Evolutionary conservation across 2,797 vertebrate genomes (phyloP).

Genomic region (Enteromius trimaculatus): DNA sequence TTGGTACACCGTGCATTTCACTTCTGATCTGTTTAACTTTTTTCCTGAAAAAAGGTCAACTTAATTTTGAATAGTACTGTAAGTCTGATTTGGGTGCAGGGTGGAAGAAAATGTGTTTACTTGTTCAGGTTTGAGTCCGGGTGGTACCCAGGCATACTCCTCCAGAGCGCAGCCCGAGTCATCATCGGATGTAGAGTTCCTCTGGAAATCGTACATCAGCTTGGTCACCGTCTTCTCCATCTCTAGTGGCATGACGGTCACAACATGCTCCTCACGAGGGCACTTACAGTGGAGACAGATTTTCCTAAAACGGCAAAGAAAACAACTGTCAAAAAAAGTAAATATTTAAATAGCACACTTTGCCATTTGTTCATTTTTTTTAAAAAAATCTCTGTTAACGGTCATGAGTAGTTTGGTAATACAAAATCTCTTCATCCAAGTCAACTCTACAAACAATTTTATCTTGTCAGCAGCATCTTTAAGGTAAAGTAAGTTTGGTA

Average conservation of each 20-base stretch:
- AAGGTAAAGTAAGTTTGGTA: neutral
- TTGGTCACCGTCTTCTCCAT: constrained; percentile 99
- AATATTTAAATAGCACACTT: neutral
- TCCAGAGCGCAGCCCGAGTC: constrained; percentile 97
- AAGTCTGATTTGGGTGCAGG: neutral
- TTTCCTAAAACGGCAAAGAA: constrained; percentile 80
- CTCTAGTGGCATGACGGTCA: constrained; percentile 94
- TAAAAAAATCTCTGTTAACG: neutral
- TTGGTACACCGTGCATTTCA: neutral
- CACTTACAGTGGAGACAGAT: constrained; percentile 99
- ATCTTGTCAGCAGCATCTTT: neutral
- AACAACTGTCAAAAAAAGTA: neutral
- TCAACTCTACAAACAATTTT: neutral
- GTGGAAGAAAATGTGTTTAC: constrained; percentile 66
- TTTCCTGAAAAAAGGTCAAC: too few species aligned
- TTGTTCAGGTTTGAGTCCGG: constrained; percentile 97
- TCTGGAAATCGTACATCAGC: constrained; percentile 99
- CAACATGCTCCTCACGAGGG: constrained; percentile 94
- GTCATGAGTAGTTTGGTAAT: neutral
- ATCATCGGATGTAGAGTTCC: constrained; percentile 97
- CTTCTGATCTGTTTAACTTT: neutral
- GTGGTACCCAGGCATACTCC: constrained; percentile 98
- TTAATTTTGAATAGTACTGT: neutral
- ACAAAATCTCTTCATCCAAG: neutral
- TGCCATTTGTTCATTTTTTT: neutral